Conservation (phyloP, 2,888 invertebrate genomes). For the Tetheella fluctuosa region DNA sequence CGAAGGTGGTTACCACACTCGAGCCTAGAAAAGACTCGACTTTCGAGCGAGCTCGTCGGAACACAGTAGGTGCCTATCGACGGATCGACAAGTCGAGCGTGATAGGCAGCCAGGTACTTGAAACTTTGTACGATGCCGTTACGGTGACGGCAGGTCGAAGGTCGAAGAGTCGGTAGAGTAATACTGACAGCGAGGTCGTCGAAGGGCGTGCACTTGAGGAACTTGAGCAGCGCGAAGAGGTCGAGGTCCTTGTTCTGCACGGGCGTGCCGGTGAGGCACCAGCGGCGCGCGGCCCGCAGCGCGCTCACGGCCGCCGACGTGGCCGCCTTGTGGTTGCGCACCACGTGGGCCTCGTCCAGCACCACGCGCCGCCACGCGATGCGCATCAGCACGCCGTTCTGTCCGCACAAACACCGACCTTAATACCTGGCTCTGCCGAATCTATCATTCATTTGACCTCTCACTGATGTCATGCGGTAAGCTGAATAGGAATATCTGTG, state of each 20-base stretch:
- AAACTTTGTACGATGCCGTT: too few species aligned
- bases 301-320: conserved; percentile 89
- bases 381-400: conserved; percentile 85
- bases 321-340: conserved; percentile 93
- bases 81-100: too few species aligned
- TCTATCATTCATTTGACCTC: too few species aligned
- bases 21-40: too few species aligned
- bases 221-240: conserved; percentile 91
- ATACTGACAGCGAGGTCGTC: conserved; percentile 88
- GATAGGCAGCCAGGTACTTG: too few species aligned
- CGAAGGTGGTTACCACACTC: too few species aligned
- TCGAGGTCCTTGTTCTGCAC: conserved; percentile 97
- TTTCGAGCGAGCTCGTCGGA: too few species aligned
- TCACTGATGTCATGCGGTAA: too few species aligned
- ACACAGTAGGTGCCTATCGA: too few species aligned
- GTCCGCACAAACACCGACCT: conserved; percentile 14
- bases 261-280: conserved; percentile 95
- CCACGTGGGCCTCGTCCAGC: conserved; percentile 96
- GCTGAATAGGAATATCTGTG: too few species aligned
- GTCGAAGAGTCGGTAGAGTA: neutral
- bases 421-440: too few species aligned
- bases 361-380: conserved; percentile 94
- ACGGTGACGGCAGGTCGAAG: too few species aligned
- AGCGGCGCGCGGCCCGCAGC: conserved; percentile 84
- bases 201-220: conserved; percentile 93